Base-by-base conservation (phyloP, 2,888 invertebrate genomes). In the Polymixis lichenea region DNA sequence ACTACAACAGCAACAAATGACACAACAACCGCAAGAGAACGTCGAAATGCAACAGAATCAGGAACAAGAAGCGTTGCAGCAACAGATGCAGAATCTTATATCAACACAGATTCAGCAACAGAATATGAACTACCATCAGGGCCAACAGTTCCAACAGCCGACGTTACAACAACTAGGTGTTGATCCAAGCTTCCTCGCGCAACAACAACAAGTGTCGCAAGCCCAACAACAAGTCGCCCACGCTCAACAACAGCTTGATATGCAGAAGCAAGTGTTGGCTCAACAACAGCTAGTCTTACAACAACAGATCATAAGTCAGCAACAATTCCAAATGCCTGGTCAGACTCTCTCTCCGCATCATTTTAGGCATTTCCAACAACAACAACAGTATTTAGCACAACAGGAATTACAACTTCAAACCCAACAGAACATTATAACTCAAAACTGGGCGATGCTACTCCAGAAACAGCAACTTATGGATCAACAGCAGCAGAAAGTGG, bases 381-480 rank as follows among this genome's bases (percentile, higher is more conserved):
- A 96, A 64, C 97, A 97, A 77, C 97, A 97, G 86, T 97, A 96
- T 85, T 91, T 97, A 72, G 95, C 96, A 0, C 97, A 97, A 74
- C 97, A 97, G 86, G 97, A 97, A 84, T 89, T 95, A 60, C 95
- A 97, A 72, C 91, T 97, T 25, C 97, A 97, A 75, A 95, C 95
- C 25, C 97, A 97, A 80, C 97, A 97, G 83, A 97, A 97, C 86
- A 94, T 97, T 55, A 96, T 97, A 70, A 97, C 97, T 85, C 97
- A 97, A 88, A 96, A 96, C 71, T 91, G 97, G 56, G 95, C 97
- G 0, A 93, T 97, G 62, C 91, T 97, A 51, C 95, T 97, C 1
- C 95, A 96, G 74, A 97, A 96, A 82, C 96, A 96, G 80, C 96
- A 95, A 78, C 91, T 97, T 11, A 95, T 97, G 91, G 97, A 96